Base-by-base conservation (phyloP, 1,140 invertebrate species). In the Hydropsyche tenuis region DNA sequence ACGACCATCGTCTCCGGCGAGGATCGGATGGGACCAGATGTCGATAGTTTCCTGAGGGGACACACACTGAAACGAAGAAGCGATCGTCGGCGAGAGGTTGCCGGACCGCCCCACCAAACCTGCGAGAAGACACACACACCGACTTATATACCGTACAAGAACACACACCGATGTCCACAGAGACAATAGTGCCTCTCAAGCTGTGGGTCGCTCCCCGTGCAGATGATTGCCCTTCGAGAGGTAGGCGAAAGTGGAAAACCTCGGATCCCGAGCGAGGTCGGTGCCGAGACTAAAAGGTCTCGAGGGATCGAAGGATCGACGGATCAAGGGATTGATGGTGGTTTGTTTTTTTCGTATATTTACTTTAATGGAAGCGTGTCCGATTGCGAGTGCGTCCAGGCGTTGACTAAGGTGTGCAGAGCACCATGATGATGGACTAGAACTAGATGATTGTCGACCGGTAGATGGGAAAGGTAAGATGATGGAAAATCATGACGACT, bases 91-190 rank as follows among this genome's bases (percentile, higher is more conserved):
- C 45, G 65, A 60, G 75, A 76, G 75, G 75, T 72, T 76, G 74
- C 23, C 65, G 74, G 70, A 72, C 62, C 72, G 75, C 75, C 75
- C 75, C 75, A 76, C 75, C 72, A 63, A 68, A 30, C 70, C 72
- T 37, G 66, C 48, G 66, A 51, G 68, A 70, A 70, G 66, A 20
- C 48, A 70, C 23, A 68, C 56, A 60, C 56, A 53, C 16, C 46
- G 18, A 12, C 23, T 23, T 14, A 60, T 60, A 60, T n/a, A n/a
- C n/a, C 11, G 43, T 30, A 23, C 12, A 23, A n/a, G 56, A 56
- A 18, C 7, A 48, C 69, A 72, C 53, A 37, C 30, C 3, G 3
- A 37, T 9, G 9, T 37, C 53, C 37, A 42, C 42, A 18, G 25
- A 56, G 62, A 64, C 71, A 64, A 51, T 56, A 37, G 30, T 37